These are phyloP conservation scores for Goniozus legneri DNA, from an alignment of 1,140 invertebrate genomes.

Conservation along the genomic window DNA sequence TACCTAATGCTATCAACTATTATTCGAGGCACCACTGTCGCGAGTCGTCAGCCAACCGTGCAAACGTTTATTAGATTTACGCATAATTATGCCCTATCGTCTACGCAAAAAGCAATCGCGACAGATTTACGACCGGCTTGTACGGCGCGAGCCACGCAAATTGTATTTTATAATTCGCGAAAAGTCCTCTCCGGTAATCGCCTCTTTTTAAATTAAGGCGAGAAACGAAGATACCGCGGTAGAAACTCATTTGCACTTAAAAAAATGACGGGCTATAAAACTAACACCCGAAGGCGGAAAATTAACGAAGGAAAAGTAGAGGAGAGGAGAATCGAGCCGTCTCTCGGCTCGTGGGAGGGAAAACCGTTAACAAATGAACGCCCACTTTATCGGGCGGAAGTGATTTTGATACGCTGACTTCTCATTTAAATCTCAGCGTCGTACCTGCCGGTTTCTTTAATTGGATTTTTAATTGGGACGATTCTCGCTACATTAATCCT, in stretches of 20 bases:
- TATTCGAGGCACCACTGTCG: slow-evolving; percentile 11
- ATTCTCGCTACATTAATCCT: slow-evolving; percentile 50
- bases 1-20: slow-evolving; percentile 27
- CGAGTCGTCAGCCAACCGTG: slow-evolving; percentile 16
- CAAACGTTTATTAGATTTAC: slow-evolving; percentile 20
- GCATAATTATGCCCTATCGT: slow-evolving; percentile 17
- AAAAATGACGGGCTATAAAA: slow-evolving; percentile 54
- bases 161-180: slow-evolving; percentile 41
- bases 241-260: slow-evolving; percentile 54
- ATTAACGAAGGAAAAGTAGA: slow-evolving; percentile 30
- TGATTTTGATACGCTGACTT: slow-evolving; percentile 48
- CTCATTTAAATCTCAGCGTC: slow-evolving; percentile 47
- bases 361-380: slow-evolving; percentile 50
- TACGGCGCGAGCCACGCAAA: neutral
- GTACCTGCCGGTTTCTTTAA: slow-evolving; percentile 42
- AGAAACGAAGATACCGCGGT: slow-evolving; percentile 39
- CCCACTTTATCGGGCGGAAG: slow-evolving; percentile 50
- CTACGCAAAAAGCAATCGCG: neutral
- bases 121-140: neutral
- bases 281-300: slow-evolving; percentile 41
- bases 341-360: slow-evolving; percentile 9
- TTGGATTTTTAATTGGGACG: slow-evolving; percentile 54
- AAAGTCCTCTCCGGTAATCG: slow-evolving; percentile 38
- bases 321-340: slow-evolving; percentile 4
- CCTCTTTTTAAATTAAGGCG: slow-evolving; percentile 48